These are phyloP conservation scores for Alaudala cheleensis DNA, from an alignment of 2,113 vertebrate genomes.

Conservation along the genomic window DNA sequence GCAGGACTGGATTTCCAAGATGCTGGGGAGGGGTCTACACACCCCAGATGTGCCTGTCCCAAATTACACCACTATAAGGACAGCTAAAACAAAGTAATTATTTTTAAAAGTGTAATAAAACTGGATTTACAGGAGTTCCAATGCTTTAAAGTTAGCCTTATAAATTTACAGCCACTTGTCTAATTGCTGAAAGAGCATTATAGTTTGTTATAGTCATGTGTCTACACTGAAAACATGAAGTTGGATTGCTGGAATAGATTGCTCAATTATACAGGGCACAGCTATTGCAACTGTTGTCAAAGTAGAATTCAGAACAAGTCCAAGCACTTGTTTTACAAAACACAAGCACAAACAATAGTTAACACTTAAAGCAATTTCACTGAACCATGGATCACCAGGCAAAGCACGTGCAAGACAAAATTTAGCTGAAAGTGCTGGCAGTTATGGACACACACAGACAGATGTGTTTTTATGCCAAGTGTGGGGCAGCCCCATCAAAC, in stretches of 20 bases:
- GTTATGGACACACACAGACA: background rate
- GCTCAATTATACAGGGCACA: slow-evolving; percentile 25
- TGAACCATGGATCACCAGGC: background rate
- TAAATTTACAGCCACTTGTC: slow-evolving; percentile 33
- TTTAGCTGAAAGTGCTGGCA: rapidly evolving
- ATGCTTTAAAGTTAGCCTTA: slow-evolving; percentile 1
- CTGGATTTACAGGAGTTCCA: background rate
- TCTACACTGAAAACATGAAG: slow-evolving; percentile 32
- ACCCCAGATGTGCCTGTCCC: background rate
- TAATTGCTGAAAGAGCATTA: slow-evolving; percentile 17
- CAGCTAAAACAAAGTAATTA: background rate
- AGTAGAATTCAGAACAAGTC: slow-evolving; percentile 4
- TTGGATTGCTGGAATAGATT: slow-evolving; percentile 13
- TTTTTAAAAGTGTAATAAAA: background rate
- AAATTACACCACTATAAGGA: background rate
- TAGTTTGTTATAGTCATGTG: slow-evolving; percentile 20
- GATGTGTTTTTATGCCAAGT: background rate
- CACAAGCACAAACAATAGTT: background rate
- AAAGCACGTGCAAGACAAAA: background rate
- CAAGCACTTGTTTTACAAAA: background rate
- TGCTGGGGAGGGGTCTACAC: background rate
- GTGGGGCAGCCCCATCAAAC: background rate
- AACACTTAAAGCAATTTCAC: background rate
- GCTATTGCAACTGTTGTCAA: background rate
- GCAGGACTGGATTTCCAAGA: background rate